phyloP scores from a whole-genome alignment of 2,797 vertebrate genomes.

The Acanthurus lineatus region DNA sequence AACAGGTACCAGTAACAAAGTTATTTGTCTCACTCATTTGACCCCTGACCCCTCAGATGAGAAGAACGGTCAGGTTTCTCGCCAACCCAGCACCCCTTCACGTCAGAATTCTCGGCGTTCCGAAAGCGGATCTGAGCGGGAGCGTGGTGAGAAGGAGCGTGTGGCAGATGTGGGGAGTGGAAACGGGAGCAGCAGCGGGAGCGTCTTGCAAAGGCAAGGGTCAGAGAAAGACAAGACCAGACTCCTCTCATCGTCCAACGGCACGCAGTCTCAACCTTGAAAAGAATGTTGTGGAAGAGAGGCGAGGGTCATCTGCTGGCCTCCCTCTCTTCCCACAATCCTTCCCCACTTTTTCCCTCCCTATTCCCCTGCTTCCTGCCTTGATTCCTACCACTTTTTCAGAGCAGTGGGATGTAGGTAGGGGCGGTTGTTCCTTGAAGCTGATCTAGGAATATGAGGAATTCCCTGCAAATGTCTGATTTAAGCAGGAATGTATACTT shows the following conservation, averaged over 20 bases:
- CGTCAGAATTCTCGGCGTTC: constrained; percentile 90
- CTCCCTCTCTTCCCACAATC: constrained; percentile 57
- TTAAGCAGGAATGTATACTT: constrained; percentile 37
- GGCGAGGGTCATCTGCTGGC: constrained; percentile 31
- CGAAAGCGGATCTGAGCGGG: constrained; percentile 87
- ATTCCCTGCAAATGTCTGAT: constrained; percentile 26
- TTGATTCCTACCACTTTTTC: constrained; percentile 58
- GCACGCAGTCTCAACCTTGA: constrained; percentile 90
- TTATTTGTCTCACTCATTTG: background rate
- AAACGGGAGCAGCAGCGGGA: constrained; percentile 63
- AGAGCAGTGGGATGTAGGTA: constrained; percentile 54
- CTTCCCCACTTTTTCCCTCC: constrained; percentile 46
- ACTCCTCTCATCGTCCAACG: constrained; percentile 92
- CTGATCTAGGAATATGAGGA: constrained; percentile 28
- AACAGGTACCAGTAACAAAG: no score
- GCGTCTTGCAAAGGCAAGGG: constrained; percentile 84
- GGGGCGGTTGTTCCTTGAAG: constrained; percentile 39
- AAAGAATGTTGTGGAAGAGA: constrained; percentile 71
- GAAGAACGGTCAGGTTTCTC: constrained; percentile 90
- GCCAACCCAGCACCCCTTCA: constrained; percentile 86
- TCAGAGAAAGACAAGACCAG: constrained; percentile 92
- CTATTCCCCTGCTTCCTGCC: constrained; percentile 58
- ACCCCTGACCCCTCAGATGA: constrained; percentile 84
- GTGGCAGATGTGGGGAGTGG: constrained; percentile 42
- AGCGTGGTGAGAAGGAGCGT: constrained; percentile 70